Evolutionary conservation across 1,140 invertebrate genomes (phyloP).

Genomic region (Physella acuta): DNA sequence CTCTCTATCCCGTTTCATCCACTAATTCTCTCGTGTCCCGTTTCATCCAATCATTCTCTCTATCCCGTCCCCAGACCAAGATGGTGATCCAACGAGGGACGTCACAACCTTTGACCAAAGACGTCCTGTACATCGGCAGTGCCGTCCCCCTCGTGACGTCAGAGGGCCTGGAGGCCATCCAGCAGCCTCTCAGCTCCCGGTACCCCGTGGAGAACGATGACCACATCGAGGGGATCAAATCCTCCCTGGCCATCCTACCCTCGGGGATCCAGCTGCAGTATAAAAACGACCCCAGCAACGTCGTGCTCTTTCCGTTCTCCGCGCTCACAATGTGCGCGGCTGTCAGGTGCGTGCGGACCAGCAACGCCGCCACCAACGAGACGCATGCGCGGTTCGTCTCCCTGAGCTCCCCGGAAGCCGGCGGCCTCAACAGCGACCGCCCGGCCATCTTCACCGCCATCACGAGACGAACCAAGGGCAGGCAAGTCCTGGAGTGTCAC

Average conservation of each 20-base stretch:
- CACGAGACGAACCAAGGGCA: slow-evolving; percentile 89
- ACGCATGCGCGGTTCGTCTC: slow-evolving; percentile 79
- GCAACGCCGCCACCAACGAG: slow-evolving; percentile 51
- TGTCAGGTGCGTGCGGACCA: slow-evolving; percentile 64
- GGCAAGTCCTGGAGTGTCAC: slow-evolving; percentile 97
- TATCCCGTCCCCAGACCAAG: no score
- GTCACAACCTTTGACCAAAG: slow-evolving; percentile 64
- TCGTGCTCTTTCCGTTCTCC: slow-evolving; percentile 96
- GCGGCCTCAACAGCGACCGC: slow-evolving; percentile 67
- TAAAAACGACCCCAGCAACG: slow-evolving; percentile 91
- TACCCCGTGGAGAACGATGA: slow-evolving; percentile 64
- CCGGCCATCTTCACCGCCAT: slow-evolving; percentile 98
- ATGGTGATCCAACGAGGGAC: slow-evolving; percentile 36
- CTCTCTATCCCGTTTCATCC: no score
- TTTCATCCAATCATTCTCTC: no score
- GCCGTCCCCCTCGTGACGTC: slow-evolving; percentile 96
- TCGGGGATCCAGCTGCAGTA: slow-evolving; percentile 95
- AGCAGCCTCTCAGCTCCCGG: slow-evolving; percentile 93
- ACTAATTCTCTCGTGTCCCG: no score
- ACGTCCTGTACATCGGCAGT: slow-evolving; percentile 96
- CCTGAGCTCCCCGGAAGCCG: slow-evolving; percentile 78
- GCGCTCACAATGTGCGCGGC: slow-evolving; percentile 96
- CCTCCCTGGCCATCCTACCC: slow-evolving; percentile 87
- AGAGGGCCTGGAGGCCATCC: slow-evolving; percentile 91
- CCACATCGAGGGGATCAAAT: slow-evolving; percentile 49